Base-by-base conservation (phyloP, 2,888 invertebrate species). In the Hecatera dysodea region DNA sequence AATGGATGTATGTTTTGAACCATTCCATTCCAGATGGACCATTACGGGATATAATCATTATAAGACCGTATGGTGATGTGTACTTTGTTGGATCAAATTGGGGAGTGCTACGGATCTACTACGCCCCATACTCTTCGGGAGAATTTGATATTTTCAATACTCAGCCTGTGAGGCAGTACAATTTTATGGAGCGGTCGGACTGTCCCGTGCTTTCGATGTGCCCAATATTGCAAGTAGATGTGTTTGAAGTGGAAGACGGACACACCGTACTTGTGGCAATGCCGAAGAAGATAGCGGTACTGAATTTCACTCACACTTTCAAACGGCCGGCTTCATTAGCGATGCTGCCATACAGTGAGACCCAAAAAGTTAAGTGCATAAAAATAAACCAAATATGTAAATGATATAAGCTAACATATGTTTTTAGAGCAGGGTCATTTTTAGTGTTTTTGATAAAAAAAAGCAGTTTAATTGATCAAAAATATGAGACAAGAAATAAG, bases 191-290 rank as follows among this genome's bases (percentile, higher is more conserved):
- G 4, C 74, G 90, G 0, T 84, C 82, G 0, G 92, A 93, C 39
- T 90, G 91, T 50, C 94, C 93, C 0, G 91, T 93, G 0, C 74
- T 94, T 0, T 89, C 92, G 0, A 84, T 86, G 68, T 90, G 93
- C 75, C 93, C 93, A 0, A 93, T 95, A 46, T 66, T 93, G 0
- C 88, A 91, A 69, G 89, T 95, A 9, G 95, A 95, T 60, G 89
- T 93, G 0, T 56, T 90, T 0, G 95, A 95, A 83, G 76, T 80
- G 0, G 89, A 90, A 50, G 87, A 90, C 1, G 92, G 93, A 0
- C 95, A 95, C 64, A 91, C 82, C 0, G 88, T 95, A 0, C 72
- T 94, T 2, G 91, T 94, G 0, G 95, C 90, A 0, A 94, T 95
- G 94, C 94, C 94, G 0, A 93, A 93, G 65, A 94, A 95, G 78